Base-by-base conservation (phyloP, 2,113 vertebrate genomes). In the Poeciliopsis occidentalis region DNA sequence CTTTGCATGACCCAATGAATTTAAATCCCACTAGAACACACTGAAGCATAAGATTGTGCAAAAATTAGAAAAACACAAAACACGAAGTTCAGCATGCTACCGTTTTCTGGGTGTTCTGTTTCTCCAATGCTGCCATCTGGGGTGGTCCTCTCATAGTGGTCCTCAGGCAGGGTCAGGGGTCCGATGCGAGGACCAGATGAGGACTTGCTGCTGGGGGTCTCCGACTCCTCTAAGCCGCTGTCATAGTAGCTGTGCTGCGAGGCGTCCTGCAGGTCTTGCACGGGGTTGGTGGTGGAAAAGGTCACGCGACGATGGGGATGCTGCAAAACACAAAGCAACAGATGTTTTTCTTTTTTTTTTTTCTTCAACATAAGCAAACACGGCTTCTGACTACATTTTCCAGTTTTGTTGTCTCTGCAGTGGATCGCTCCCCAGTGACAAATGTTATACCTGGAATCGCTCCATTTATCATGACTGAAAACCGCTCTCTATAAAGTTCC, bases 91-190 rank as follows among this genome's bases (percentile, higher is more conserved):
- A 78, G 76, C 67, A 82, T 8, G 90, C 60, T 96, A 99, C 98
- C 98, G 0, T 97, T 99, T 93, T 99, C 98, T 0, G 97, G 98
- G 93, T 99, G 98, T 92, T 99, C 98, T 92, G 97, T 97, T 92
- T 99, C 98, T 79, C 98, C 98, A 47, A 99, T 99, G 94, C 98
- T 99, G 93, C 98, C 98, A 19, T 99, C 98, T 0, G 98, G 98
- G 39, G 98, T 99, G 91, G 97, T 99, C 63, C 98, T 95, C 80
- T 99, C 98, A 0, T 99, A 99, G 93, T 99, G 97, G 78, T 99
- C 98, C 92, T 99, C 98, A 0, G 98, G 97, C 84, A 99, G 95
- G 83, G 97, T 97, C 80, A 99, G 91, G 1, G 97, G 97, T 89
- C 97, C 98, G 0, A 98, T 96, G 73, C 98, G 96, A 47, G 98